Base-by-base conservation (phyloP, 35 echinoderm and acorn worm genomes). In the Patiria miniata region DNA sequence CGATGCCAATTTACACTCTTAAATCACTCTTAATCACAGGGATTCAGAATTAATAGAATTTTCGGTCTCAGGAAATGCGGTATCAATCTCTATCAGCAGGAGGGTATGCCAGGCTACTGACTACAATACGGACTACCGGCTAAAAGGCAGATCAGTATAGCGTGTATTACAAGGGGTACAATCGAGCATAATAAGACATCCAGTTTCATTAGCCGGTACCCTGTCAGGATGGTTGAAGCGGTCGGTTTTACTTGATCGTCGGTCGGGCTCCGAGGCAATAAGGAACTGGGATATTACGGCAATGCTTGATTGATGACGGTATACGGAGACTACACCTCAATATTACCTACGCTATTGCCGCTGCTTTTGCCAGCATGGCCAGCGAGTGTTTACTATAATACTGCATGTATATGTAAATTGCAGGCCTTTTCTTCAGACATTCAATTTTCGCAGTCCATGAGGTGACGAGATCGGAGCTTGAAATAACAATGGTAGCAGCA, bases 1-100 rank as follows among this genome's bases (percentile, higher is more conserved):
- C 65, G 65, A 73, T 36, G 65, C 26, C 65, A 34, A 73, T 73
- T 73, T 73, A 73, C 29, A 14, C 15, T 34, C 34, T 34, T 73
- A 32, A 73, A 73, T 73, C 65, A 73, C 65, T 73, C 65, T 73
- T 73, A 73, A 73, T 73, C 65, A 73, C 65, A 73, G 29, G 26
- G 65, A 73, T 73, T 73, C 14, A 34, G 34, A 34, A 73, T 73
- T 73, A 73, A 73, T 73, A 73, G 65, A 73, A 73, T 73, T 73
- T 73, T 73, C 65, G 9, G 65, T 73, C 8, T 9, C 65, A 73
- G 65, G 65, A 73, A 73, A 73, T 30, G 10, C 14, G 34, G 65
- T 73, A 73, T 73, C 65, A 73, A 73, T 73, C 65, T 73, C 32
- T 68, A 32, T 73, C 34, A 1, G 65, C 10, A 34, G 21, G 21